phyloP scores from a whole-genome alignment of 2,113 vertebrate species.

The Vulpes lagopus region DNA sequence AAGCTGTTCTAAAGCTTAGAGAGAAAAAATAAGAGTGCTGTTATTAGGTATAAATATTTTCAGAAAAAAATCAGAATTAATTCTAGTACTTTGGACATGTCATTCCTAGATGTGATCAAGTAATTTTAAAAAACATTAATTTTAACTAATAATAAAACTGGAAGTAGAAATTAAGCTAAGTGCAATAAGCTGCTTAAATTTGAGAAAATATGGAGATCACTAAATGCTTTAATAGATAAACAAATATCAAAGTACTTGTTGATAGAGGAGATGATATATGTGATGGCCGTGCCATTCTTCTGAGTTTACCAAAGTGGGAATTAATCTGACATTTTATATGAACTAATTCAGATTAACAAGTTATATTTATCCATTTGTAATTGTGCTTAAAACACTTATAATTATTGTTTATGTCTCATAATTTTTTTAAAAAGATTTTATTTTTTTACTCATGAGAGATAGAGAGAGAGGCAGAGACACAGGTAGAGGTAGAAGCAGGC shows the following conservation, averaged over 20 bases:
- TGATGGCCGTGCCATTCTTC: neutral
- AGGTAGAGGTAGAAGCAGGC: too few species aligned
- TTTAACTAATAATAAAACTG: conserved; percentile 32
- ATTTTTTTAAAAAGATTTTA: neutral
- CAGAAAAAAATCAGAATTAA: neutral
- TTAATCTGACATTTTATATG: neutral
- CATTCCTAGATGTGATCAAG: neutral
- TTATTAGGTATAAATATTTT: neutral
- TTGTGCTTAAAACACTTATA: neutral
- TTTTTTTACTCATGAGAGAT: too few species aligned
- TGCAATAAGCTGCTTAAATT: neutral
- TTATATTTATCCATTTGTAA: neutral
- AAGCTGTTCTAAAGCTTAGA: neutral
- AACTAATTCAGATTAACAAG: neutral
- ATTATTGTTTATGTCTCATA: neutral
- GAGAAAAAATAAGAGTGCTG: neutral
- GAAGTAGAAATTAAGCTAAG: neutral
- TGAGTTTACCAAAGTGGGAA: neutral
- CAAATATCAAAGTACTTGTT: neutral
- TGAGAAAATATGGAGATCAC: neutral
- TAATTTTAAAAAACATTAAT: neutral
- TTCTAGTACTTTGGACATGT: neutral
- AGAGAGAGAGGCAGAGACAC: too few species aligned
- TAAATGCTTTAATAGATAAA: neutral
- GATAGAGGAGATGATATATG: neutral